Conservation (phyloP, 2,797 vertebrate genomes). For the Trichosurus vulpecula region DNA sequence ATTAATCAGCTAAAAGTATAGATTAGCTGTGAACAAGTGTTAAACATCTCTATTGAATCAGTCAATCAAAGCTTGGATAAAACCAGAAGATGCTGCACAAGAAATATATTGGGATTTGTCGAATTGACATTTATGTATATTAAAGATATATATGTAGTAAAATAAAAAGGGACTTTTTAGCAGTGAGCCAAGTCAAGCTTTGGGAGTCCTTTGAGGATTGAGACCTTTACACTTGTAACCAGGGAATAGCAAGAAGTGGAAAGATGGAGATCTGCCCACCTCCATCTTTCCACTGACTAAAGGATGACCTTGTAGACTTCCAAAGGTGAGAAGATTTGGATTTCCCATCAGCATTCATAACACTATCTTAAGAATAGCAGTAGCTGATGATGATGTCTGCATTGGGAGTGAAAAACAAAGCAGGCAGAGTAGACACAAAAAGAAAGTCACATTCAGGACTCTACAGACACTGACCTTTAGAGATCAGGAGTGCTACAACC, state of each 20-base stretch:
- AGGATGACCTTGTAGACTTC: background rate
- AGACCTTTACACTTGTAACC: background rate
- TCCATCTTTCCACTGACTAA: background rate
- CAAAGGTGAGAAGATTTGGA: background rate
- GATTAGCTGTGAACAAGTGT: background rate
- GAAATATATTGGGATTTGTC: background rate
- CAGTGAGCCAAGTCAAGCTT: background rate
- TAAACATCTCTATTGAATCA: background rate
- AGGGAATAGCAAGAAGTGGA: background rate
- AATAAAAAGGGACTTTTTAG: background rate
- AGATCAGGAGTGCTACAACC: background rate
- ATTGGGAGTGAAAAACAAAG: background rate
- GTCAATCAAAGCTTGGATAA: background rate
- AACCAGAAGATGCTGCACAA: background rate
- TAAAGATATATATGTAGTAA: no score
- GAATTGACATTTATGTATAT: background rate
- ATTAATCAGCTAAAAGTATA: background rate
- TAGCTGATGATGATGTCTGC: background rate
- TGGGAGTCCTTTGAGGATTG: background rate
- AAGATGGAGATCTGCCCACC: background rate
- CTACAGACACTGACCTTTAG: background rate
- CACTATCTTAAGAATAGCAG: background rate
- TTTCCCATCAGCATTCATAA: background rate
- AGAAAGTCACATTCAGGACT: background rate
- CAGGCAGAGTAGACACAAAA: background rate